Evolutionary conservation across 2,113 vertebrate species (phyloP).

Genomic region (Petromus typicus): DNA sequence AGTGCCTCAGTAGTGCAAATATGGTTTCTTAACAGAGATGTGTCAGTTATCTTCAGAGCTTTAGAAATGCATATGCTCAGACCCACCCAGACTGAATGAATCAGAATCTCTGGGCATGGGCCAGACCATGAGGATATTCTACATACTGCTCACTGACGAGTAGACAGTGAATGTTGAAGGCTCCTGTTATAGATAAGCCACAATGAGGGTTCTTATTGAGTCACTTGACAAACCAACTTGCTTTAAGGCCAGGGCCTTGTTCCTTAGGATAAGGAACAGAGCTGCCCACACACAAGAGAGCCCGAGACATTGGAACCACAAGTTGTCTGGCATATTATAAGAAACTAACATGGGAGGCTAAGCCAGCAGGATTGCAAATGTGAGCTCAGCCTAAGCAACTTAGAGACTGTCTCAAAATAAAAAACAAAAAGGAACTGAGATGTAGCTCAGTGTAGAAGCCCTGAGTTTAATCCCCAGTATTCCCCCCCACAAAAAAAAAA

Average conservation of each 20-base stretch:
- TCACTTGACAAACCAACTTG: not conserved
- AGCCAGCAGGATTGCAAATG: not conserved
- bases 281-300: no score
- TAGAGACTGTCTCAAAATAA: not conserved
- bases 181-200: not conserved
- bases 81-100: slow-evolving; percentile 12
- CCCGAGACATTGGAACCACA: not conserved
- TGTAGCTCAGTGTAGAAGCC: not conserved
- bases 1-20: not conserved
- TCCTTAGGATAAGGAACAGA: not conserved
- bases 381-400: not conserved
- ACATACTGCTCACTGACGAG: not conserved
- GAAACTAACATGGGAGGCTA: not conserved
- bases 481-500: not conserved
- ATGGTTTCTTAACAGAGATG: not conserved
- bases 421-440: not conserved
- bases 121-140: not conserved
- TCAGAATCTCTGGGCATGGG: slow-evolving; percentile 43
- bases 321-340: not conserved
- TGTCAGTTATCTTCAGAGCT: not conserved
- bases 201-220: not conserved
- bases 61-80: not conserved
- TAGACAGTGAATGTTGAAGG: not conserved
- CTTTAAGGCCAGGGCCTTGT: not conserved
- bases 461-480: not conserved